Evolutionary conservation across 2,888 invertebrate genomes (phyloP).

Genomic region (Unio pictorum): DNA sequence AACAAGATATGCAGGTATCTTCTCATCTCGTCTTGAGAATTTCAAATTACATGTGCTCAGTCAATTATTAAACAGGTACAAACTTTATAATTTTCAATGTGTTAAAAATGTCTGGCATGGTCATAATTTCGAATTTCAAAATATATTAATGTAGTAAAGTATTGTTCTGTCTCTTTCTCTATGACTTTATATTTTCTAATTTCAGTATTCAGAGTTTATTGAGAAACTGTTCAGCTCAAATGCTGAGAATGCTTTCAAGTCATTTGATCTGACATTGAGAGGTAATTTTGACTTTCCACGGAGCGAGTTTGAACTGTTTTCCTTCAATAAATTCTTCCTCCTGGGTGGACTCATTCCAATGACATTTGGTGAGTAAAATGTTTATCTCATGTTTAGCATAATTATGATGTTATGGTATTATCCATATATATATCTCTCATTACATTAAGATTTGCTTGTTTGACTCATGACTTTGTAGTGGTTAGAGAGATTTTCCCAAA

Average conservation of each 20-base stretch:
- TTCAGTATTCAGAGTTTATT: slow-evolving; percentile 40
- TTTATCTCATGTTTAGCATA: neutral
- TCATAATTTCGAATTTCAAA: too few relatives aligned
- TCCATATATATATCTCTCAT: neutral
- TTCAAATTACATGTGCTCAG: too few relatives aligned
- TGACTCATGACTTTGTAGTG: too few relatives aligned
- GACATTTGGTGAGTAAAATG: slow-evolving; percentile 30
- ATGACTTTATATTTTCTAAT: neutral
- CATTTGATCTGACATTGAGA: slow-evolving; percentile 35
- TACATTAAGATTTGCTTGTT: too few relatives aligned
- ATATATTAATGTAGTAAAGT: too few relatives aligned
- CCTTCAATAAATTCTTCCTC: slow-evolving; percentile 17
- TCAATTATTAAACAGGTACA: too few relatives aligned
- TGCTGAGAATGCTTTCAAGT: slow-evolving; percentile 29
- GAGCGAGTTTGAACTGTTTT: slow-evolving; percentile 20
- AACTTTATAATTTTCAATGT: too few relatives aligned
- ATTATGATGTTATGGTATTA: neutral
- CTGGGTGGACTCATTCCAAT: slow-evolving; percentile 41
- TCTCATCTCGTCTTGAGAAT: too few relatives aligned
- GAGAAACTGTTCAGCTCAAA: slow-evolving; percentile 15
- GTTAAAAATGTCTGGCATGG: too few relatives aligned
- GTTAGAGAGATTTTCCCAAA: too few relatives aligned
- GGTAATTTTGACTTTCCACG: slow-evolving; percentile 40
- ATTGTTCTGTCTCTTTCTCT: too few relatives aligned
- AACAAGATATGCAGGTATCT: too few relatives aligned